phyloP scores from a whole-genome alignment of 2,113 vertebrate species.

The Chionis minor region DNA sequence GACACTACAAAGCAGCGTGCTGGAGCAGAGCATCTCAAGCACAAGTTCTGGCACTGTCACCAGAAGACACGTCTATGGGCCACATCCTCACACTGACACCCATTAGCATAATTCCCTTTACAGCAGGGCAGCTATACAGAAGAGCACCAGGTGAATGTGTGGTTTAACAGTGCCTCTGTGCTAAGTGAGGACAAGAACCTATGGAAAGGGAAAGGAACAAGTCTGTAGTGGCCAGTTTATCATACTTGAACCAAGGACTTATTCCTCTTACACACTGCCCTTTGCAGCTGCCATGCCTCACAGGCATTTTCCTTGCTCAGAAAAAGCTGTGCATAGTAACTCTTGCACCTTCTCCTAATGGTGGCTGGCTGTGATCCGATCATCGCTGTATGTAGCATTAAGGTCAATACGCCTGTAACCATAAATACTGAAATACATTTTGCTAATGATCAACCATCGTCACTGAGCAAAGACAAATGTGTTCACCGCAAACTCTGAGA shows the following conservation, averaged over 20 bases:
- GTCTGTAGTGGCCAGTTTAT: background rate
- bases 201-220: background rate
- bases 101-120: background rate
- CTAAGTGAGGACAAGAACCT: background rate
- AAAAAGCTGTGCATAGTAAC: background rate
- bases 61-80: background rate
- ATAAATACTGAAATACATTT: conserved; percentile 60
- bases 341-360: background rate
- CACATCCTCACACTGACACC: background rate
- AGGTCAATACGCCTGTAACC: conserved; percentile 43
- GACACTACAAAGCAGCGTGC: background rate
- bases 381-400: background rate
- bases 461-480: conserved; percentile 54
- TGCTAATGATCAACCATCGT: conserved; percentile 49
- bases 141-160: background rate
- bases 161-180: background rate
- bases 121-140: background rate
- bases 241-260: background rate
- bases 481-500: background rate
- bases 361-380: conserved; percentile 14
- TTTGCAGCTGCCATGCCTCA: background rate
- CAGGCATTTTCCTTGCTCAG: background rate
- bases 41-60: background rate
- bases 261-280: background rate
- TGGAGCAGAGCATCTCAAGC: background rate